Evolutionary conservation across 2,113 vertebrate species (phyloP).

Genomic region (Pygathrix nemaeus): DNA sequence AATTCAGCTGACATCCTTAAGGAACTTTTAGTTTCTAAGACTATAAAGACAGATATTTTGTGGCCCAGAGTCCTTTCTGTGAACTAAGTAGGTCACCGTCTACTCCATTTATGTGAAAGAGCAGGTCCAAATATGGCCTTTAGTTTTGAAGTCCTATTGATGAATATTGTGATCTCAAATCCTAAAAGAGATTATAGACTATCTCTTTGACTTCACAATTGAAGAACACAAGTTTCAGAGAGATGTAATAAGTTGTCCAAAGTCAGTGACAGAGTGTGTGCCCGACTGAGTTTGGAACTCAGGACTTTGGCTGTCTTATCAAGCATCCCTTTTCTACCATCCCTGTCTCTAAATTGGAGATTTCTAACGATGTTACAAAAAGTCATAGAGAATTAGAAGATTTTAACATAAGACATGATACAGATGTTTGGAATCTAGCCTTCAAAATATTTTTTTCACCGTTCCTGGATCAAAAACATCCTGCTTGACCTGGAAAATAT

Average conservation of each 20-base stretch:
- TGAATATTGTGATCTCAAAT: background rate
- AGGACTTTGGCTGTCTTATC: background rate
- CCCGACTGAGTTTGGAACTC: background rate
- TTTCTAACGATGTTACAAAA: constrained; percentile 54
- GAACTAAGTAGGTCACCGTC: background rate
- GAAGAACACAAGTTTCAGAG: constrained; percentile 8
- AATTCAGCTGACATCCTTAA: background rate
- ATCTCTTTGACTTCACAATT: background rate
- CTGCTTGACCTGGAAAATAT: constrained; percentile 41
- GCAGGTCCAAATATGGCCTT: background rate
- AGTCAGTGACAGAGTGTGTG: background rate
- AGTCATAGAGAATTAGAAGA: constrained; percentile 32
- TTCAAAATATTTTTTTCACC: constrained; percentile 45
- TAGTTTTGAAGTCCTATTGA: background rate
- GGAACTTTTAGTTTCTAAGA: background rate
- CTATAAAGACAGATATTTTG: background rate
- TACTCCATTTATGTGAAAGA: background rate
- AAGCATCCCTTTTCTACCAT: background rate
- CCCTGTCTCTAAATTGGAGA: background rate
- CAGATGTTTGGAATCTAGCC: constrained; percentile 53
- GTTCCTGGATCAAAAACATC: constrained; percentile 32
- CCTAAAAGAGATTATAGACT: background rate
- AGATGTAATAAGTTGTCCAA: background rate
- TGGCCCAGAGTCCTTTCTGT: background rate
- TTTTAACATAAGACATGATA: constrained; percentile 26